Conservation (phyloP, 2,113 vertebrate species). For the Pogonocichla stellata region DNA sequence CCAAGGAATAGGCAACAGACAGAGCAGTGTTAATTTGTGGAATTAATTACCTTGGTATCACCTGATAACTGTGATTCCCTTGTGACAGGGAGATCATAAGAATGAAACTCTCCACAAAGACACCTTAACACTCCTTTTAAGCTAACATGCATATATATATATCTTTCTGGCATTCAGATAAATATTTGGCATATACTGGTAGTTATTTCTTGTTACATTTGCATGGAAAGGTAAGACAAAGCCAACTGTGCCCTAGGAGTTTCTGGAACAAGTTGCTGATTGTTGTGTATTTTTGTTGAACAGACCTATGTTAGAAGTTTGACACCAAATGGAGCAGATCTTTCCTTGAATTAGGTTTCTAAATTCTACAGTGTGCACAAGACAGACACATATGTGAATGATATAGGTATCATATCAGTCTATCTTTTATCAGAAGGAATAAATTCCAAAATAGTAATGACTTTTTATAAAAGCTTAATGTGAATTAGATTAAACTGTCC, state of each 20-base stretch:
- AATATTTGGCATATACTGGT: not conserved
- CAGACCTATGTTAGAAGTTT: not conserved
- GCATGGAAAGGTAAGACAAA: not conserved
- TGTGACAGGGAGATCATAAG: not conserved
- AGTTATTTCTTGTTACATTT: not conserved
- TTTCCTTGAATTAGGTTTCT: not conserved
- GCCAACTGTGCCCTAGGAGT: not conserved
- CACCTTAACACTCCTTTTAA: not conserved
- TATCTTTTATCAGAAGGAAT: not conserved
- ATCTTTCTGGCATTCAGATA: not conserved
- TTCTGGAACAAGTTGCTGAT: not conserved
- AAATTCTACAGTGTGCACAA: not conserved
- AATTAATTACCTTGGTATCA: not conserved
- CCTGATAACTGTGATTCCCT: not conserved
- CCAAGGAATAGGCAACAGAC: not conserved
- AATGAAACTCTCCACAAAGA: not conserved
- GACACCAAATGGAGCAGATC: not conserved
- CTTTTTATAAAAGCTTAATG: not conserved
- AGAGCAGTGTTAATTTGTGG: not conserved
- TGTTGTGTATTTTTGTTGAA: not conserved
- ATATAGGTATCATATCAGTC: not conserved
- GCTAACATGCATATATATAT: not conserved
- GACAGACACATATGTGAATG: accelerated
- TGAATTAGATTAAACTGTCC: not conserved
- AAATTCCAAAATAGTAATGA: not conserved